Evolutionary conservation across 2,797 vertebrate genomes (phyloP).

Genomic region (Enteromius trimaculatus): DNA sequence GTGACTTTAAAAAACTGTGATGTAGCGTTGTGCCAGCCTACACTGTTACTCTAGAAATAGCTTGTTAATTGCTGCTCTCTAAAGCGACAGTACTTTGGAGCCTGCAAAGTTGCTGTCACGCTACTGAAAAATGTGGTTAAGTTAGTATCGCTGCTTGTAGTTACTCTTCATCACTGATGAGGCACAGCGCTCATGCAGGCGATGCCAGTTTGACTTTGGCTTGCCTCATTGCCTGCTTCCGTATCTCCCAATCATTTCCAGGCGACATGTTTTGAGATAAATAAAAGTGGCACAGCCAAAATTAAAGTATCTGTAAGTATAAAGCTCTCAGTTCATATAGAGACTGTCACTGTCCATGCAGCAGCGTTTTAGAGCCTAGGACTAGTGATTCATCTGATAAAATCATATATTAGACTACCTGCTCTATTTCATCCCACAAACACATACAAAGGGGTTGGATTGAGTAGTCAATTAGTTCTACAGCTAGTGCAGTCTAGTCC

Average conservation of each 20-base stretch:
- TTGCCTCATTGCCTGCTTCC: not conserved
- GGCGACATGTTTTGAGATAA: not conserved
- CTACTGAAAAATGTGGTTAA: not conserved
- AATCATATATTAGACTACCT: slow-evolving; percentile 23
- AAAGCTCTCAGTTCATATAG: not conserved
- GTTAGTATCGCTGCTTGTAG: not conserved
- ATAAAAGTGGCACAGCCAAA: slow-evolving; percentile 1
- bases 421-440: not conserved
- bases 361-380: not conserved
- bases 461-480: not conserved
- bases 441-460: not conserved
- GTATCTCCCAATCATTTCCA: not conserved
- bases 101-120: not conserved
- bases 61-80: slow-evolving; percentile 12
- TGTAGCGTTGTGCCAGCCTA: not conserved
- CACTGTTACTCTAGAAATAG: not conserved
- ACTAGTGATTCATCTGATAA: slow-evolving; percentile 27
- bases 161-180: not conserved
- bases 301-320: not conserved
- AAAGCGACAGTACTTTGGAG: not conserved
- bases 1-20: slow-evolving; percentile 2
- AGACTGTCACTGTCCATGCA: slow-evolving; percentile 4
- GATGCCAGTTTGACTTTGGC: not conserved
- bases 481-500: not conserved
- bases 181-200: not conserved